A percentile compares a stretch with the other conserved stretches of the same genome.
These are phyloP conservation scores for Scomber colias DNA, from an alignment of 2,113 vertebrate species.

Conservation along the genomic window DNA sequence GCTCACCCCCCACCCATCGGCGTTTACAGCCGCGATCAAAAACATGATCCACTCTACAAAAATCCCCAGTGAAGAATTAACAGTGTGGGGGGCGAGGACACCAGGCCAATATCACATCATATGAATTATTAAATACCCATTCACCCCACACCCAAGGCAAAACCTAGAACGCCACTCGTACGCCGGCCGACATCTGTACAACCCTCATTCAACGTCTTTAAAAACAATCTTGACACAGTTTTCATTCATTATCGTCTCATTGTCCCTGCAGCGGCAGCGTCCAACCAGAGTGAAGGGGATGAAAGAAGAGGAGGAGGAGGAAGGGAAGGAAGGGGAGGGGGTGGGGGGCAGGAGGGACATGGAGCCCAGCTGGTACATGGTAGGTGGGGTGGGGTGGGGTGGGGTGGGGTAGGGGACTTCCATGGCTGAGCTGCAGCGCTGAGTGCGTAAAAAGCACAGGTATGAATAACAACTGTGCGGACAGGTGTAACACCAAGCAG, in stretches of 20 bases:
- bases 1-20: slow-evolving; percentile 17
- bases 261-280: slow-evolving; percentile 68
- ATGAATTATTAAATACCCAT: slow-evolving; percentile 82
- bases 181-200: slow-evolving; percentile 76
- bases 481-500: slow-evolving; percentile 52
- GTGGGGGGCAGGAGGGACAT: slow-evolving; percentile 18
- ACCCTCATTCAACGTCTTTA: slow-evolving; percentile 59
- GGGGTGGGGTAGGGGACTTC: slow-evolving; percentile 32
- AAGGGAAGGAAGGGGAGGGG: slow-evolving; percentile 40
- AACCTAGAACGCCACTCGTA: slow-evolving; percentile 74
- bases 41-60: slow-evolving; percentile 58
- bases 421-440: slow-evolving; percentile 63
- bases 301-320: not conserved
- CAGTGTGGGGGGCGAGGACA: slow-evolving; percentile 63
- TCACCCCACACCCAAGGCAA: slow-evolving; percentile 75
- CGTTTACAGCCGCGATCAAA: slow-evolving; percentile 64
- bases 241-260: slow-evolving; percentile 72
- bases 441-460: slow-evolving; percentile 68
- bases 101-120: slow-evolving; percentile 70
- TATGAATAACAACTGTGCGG: slow-evolving; percentile 69
- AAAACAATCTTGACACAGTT: slow-evolving; percentile 77
- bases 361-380: slow-evolving; percentile 41
- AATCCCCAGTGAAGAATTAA: slow-evolving; percentile 61
- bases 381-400: too few relatives aligned
- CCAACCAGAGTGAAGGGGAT: slow-evolving; percentile 54